Percentiles rank a stretch among this genome's conserved stretches.
Evolutionary conservation across 2,888 invertebrate species (phyloP).

Genomic region (Galerucella pusilla): DNA sequence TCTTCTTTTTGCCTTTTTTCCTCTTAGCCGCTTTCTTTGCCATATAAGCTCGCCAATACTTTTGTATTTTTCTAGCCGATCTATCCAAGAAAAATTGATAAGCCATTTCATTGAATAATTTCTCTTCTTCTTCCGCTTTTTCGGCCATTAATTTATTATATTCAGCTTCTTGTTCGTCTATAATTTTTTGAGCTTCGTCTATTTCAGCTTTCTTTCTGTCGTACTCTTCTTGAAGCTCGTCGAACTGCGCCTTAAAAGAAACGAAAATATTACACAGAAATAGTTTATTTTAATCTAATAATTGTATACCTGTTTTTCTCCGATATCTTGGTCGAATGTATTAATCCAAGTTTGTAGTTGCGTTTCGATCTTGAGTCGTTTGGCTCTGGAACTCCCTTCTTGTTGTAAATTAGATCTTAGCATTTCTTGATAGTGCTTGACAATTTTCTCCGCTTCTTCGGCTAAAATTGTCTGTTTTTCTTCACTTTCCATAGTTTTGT

Average conservation of each 20-base stretch:
- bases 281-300: background rate
- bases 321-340: slow-evolving; percentile 72
- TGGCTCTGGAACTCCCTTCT: slow-evolving; percentile 69
- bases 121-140: slow-evolving; percentile 69
- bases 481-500: slow-evolving; percentile 66
- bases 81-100: slow-evolving; percentile 51
- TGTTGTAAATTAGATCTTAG: slow-evolving; percentile 66
- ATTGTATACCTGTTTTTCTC: slow-evolving; percentile 66
- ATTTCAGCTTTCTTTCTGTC: slow-evolving; percentile 67
- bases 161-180: slow-evolving; percentile 69
- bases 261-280: background rate
- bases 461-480: slow-evolving; percentile 66
- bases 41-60: slow-evolving; percentile 56
- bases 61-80: slow-evolving; percentile 62
- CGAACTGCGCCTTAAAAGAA: slow-evolving; percentile 61
- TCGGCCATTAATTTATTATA: slow-evolving; percentile 71
- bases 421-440: slow-evolving; percentile 65
- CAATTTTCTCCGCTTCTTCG: slow-evolving; percentile 66
- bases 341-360: slow-evolving; percentile 70
- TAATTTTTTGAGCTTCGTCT: slow-evolving; percentile 65
- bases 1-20: slow-evolving; percentile 46
- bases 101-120: slow-evolving; percentile 68
- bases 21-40: slow-evolving; percentile 44
- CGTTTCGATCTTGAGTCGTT: slow-evolving; percentile 70
- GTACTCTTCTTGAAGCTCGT: slow-evolving; percentile 64